These are phyloP conservation scores for Pteria penguin DNA, from an alignment of 2,888 invertebrate genomes.

Conservation along the genomic window DNA sequence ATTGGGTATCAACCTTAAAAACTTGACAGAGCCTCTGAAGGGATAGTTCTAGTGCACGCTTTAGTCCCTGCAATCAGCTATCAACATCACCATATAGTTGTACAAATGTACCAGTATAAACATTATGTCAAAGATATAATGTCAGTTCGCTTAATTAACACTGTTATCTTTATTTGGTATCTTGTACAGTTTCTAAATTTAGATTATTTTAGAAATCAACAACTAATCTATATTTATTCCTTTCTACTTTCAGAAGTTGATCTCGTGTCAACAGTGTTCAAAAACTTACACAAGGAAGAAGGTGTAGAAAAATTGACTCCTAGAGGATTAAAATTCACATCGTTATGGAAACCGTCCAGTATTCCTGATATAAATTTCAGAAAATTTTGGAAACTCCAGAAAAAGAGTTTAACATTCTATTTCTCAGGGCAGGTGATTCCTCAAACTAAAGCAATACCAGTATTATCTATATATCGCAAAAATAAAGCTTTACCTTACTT, in stretches of 20 bases:
- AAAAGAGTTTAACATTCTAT: slow-evolving; percentile 57
- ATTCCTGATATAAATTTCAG: slow-evolving; percentile 44
- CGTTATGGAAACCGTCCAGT: slow-evolving; percentile 54
- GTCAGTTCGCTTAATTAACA: too few species aligned
- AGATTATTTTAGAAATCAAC: background rate
- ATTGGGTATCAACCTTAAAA: too few species aligned
- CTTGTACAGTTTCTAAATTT: too few species aligned
- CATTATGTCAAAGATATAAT: too few species aligned
- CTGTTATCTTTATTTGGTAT: too few species aligned
- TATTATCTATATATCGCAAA: slow-evolving; percentile 60
- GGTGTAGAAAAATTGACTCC: slow-evolving; percentile 48
- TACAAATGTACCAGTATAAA: too few species aligned
- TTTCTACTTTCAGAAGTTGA: slow-evolving; percentile 30
- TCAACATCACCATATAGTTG: too few species aligned
- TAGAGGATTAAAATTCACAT: slow-evolving; percentile 56
- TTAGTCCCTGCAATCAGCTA: too few species aligned
- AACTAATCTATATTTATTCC: background rate
- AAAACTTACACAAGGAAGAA: background rate
- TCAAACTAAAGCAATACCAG: slow-evolving; percentile 39
- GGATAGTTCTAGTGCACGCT: too few species aligned
- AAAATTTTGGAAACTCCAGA: slow-evolving; percentile 53
- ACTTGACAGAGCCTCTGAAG: too few species aligned
- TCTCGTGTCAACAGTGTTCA: slow-evolving; percentile 10
- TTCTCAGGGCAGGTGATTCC: slow-evolving; percentile 46
- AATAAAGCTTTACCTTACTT: slow-evolving; percentile 62